Evolutionary conservation across 2,797 vertebrate species (phyloP), one percentile per base, ranked within the genome.

Genomic region (Mycteria americana): DNA sequence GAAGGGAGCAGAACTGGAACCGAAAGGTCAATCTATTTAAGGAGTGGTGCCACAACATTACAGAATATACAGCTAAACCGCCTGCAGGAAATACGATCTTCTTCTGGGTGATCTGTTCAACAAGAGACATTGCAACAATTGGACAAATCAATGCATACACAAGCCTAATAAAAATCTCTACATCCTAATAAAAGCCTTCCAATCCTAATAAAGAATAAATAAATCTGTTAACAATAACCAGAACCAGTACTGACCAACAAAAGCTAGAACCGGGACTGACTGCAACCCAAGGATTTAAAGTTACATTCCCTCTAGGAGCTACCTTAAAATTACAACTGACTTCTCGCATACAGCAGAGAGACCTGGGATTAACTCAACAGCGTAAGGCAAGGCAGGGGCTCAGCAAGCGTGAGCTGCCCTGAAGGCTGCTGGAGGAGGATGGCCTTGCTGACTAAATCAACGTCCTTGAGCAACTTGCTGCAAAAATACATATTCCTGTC

Each of bases 11-110:
- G 72, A 95, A 92, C 53, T 63, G 43, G 89, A 95, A 91, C 82
- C 4, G 0, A 89, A 93, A 94, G 94, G 89, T 94, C 92, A 85
- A 53, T 74, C 92, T 96, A 10, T 95, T 96, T 86, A 85, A 88
- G 73, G 82, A 91, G 31, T 11, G 15, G 56, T 57, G 72, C 62
- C 92, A 84, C 57, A 86, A 39, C 53, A 25, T 50, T 50, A 50
- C 69, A 64, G 73, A 95, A 72, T 21, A 74, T 21, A 77, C n/a
- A 60, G 41, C 60, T 84, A 86, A 93, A 88, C 41, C 8, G 30
- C 85, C 78, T 53, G 75, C 70, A 77, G 91, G 92, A 88, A 95
- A 90, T 14, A 35, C 0, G 33, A 72, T 65, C 78, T 19, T 77
- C 76, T 78, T 83, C 78, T 74, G 37, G 57, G 89, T 22, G 75